Evolutionary conservation across 2,113 vertebrate species (phyloP), one percentile per base, ranked within the genome.

Genomic region (Procavia capensis): DNA sequence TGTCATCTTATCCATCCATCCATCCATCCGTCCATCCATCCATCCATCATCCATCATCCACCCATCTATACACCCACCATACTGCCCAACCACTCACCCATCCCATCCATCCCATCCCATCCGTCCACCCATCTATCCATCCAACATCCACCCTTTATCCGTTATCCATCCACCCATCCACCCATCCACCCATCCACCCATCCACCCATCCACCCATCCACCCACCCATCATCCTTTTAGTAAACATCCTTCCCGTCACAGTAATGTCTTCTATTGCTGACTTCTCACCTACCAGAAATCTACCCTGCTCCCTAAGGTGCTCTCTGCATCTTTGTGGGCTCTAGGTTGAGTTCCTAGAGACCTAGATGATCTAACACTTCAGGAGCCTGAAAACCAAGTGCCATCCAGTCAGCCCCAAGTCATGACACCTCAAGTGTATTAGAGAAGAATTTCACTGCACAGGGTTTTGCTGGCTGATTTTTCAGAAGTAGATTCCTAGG

Each of bases 291-390:
- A 5, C 47, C 3, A 9, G 36, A n/a, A 14, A 31, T 31, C 41
- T 6, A 2, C 8, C 22, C 20, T 50, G 13, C n/a, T 25, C 2
- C 20, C 5, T 1, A 11, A 34, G 47, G 39, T 29, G n/a, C 59
- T n/a, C 61, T 36, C 54, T 2, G 10, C 4, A 16, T 54, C 50
- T 54, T 54, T 54, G 14, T 31, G 22, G 84, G 17, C 36, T 43
- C 95, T 97, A 94, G 97, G 95, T 97, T 39, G n/a, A 82, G 96
- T 96, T 93, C 94, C 97, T 88, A 96, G 95, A 97, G 97, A 34
- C 97, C 97, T 96, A 96, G 94, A 96, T 97, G 96, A 97, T 94
- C 95, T 94, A 90, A 98, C 95, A 5, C 13, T 14, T 75, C 88
- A 59, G 89, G 93, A 63, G n/a, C 76, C 87, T 96, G 90, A 94